Evolutionary conservation across 2,888 invertebrate species (phyloP), one percentile per base, ranked within the genome.

Genomic region (Nemurella pictetii): DNA sequence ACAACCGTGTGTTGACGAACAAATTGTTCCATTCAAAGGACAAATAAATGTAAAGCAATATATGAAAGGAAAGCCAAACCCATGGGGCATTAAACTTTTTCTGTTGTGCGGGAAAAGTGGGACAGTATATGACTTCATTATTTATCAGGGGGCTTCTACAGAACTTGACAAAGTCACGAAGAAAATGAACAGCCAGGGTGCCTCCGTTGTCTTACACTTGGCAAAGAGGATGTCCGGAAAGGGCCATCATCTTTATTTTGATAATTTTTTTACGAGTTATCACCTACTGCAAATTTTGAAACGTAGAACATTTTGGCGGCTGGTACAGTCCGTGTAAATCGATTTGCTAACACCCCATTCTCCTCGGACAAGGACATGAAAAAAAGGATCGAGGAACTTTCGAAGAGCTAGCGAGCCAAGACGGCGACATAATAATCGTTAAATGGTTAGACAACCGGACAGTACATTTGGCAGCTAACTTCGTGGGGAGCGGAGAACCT

Each of bases 121-220:
- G 15, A 80, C 87, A 20, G 75, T 86, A 7, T 88, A 88, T 85
- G 88, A 89, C 85, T 88, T 88, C 83, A 83, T 88, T 28, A 86
- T 88, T n/a, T 88, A 89, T 84, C 88, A 89, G 86, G 88, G 91
- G 91, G 87, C 90, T 74, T 87, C 86, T 12, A 88, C 87, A 7
- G 87, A 87, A 87, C 77, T 89, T 20, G 86, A 87, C 75, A 27
- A 26, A 28, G 80, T 84, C 26, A 55, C 28, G n/a, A 9, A 74
- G 29, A 32, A 72, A 80, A 80, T 81, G 30, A 73, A 74, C 30
- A 29, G 87, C 32, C 35, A 85, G 20, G 86, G 87, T 26, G 80
- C 85, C n/a, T 55, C 78, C 36, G 87, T 86, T 15, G 85, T 87
- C n/a, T 78, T 87, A 20, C 85, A 87, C n/a, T 72, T 87, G 28